Evolutionary conservation across 2,113 vertebrate species (phyloP).

Genomic region (Coregonus clupeaformis): DNA sequence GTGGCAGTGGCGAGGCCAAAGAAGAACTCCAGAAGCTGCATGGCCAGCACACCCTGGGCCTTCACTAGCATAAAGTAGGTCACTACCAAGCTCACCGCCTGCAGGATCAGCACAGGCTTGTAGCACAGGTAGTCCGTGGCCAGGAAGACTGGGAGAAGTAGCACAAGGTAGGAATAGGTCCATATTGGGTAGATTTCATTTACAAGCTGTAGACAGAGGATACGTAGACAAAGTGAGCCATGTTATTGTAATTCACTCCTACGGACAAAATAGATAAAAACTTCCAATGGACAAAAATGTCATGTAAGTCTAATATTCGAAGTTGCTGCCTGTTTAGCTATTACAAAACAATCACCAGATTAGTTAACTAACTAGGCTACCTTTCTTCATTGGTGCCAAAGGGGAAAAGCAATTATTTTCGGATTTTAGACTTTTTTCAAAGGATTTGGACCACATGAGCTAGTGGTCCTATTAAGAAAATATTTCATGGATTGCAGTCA

Average conservation of each 20-base stretch:
- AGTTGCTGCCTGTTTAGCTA: background rate
- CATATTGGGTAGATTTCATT: conserved; percentile 92
- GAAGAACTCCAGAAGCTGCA: conserved; percentile 90
- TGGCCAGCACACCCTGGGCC: conserved; percentile 73
- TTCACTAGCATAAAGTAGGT: conserved; percentile 88
- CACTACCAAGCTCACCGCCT: conserved; percentile 84
- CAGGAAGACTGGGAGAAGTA: conserved; percentile 91
- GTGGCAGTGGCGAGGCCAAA: conserved; percentile 88
- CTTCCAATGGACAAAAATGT: background rate
- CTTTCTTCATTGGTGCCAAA: background rate
- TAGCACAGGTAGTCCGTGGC: conserved; percentile 93
- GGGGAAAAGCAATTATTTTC: conserved; percentile 16
- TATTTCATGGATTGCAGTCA: background rate
- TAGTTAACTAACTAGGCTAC: background rate
- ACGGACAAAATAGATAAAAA: background rate
- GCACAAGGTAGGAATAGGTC: conserved; percentile 91
- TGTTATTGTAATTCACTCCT: background rate
- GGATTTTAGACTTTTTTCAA: conserved; percentile 32
- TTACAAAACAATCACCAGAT: background rate
- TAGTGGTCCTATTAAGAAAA: background rate
- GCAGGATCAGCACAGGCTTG: conserved; percentile 88
- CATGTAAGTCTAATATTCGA: background rate
- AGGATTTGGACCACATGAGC: background rate
- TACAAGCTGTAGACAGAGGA: conserved; percentile 77
- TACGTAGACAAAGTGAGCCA: background rate